Base-by-base conservation (phyloP, 64 coral and sea anemone genomes). In the Montipora foliosa region DNA sequence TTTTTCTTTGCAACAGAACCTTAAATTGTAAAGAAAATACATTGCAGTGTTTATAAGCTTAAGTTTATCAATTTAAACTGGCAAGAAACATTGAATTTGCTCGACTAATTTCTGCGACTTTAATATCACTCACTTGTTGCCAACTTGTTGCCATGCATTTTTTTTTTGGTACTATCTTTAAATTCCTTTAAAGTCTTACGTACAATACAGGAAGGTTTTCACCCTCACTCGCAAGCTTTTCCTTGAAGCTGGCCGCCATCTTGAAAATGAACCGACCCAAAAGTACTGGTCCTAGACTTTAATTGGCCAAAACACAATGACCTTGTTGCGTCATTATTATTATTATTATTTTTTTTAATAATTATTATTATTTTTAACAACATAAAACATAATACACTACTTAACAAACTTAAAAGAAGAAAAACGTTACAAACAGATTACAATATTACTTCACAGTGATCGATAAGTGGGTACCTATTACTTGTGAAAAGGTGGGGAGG, bases 1-100 rank as follows among this genome's bases (percentile, higher is more conserved):
- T 79, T 79, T 15, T 79, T 8, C 17, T 79, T 55, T 79, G 77
- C 77, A 79, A 53, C 77, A 79, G 9, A 8, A 55, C 77, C 77
- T 79, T 79, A 74, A 37, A 37, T 37, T 19, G 13, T 70, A 70
- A 14, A 70, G n/a, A 70, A 17, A 70, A 70, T 12, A 12, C 13
- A 70, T 1, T 37, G 37, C 37, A 37, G 3, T 17, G n/a, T 70
- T 17, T 70, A 70, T 70, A 70, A 70, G 67, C 67, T 70, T 70
- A 37, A 37, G 37, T 1, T 37, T 37, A 37, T 12, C 67, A 12
- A 19, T 70, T 17, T 70, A 70, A 70, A 70, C n/a, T 0, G 13
- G 67, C n/a, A 70, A 70, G 67, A 12, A 70, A 70, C n/a, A 70
- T 19, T 12, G 13, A 70, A 12, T 19, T 70, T 12, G 13, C 67